Percentiles rank a stretch among this genome's conserved stretches.
Conservation (phyloP, 2,888 invertebrate species). For the Pandemis heparana region DNA sequence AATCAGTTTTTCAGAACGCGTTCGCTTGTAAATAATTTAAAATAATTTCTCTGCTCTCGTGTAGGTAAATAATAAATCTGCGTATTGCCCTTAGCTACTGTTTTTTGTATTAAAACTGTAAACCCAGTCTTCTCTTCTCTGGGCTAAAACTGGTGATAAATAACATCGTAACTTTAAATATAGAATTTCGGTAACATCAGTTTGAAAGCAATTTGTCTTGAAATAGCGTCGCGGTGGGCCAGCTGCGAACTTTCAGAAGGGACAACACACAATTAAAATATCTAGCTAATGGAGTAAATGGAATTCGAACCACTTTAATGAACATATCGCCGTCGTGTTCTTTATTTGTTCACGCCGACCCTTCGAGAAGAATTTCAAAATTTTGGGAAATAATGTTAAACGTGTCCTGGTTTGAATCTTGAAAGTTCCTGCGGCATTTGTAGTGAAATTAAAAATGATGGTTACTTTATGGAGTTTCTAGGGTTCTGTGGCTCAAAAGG, state of each 20-base stretch:
- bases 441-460: too few species aligned
- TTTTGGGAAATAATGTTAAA: conserved; percentile 48
- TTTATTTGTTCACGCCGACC: conserved; percentile 65
- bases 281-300: conserved; percentile 81
- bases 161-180: conserved; percentile 37
- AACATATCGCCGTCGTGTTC: conserved; percentile 76
- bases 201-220: conserved; percentile 80
- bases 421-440: too few species aligned
- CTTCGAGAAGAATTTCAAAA: conserved; percentile 25
- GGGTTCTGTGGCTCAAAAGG: too few species aligned
- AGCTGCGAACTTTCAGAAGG: conserved; percentile 79
- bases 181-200: conserved; percentile 68
- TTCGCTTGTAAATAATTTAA: too few species aligned
- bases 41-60: too few species aligned
- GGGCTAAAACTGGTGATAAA: not conserved
- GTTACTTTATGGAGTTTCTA: too few species aligned
- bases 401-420: not conserved
- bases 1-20: too few species aligned
- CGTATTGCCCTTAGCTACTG: too few species aligned
- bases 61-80: too few species aligned
- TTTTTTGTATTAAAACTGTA: too few species aligned
- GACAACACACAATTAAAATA: conserved; percentile 82
- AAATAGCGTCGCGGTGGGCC: conserved; percentile 81
- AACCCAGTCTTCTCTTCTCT: not conserved
- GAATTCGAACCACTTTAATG: conserved; percentile 81